Conservation (phyloP, 2,113 vertebrate genomes). For the Brachyhypopomus gauderio region DNA sequence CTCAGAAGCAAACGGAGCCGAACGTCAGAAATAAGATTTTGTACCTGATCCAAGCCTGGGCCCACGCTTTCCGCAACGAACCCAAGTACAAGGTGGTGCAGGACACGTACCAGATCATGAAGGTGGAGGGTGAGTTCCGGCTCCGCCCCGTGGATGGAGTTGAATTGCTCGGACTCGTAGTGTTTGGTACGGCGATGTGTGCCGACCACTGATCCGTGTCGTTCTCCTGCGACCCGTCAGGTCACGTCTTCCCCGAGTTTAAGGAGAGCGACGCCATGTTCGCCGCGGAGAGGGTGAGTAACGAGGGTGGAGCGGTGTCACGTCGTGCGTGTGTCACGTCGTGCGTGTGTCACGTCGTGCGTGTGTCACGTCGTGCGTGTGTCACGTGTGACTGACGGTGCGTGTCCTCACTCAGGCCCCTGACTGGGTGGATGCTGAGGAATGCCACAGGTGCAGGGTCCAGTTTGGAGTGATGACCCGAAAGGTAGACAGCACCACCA, state of each 20-base stretch:
- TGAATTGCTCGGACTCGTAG: background rate
- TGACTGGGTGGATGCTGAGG: constrained; percentile 98
- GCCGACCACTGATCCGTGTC: background rate
- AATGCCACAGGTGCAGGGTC: constrained; percentile 95
- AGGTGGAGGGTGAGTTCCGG: constrained; percentile 88
- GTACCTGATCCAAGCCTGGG: constrained; percentile 97
- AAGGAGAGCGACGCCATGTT: constrained; percentile 99
- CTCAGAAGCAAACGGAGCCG: constrained; percentile 88
- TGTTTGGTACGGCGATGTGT: too few species aligned
- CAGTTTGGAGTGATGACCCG: constrained; percentile 96
- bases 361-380: background rate
- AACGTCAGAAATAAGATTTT: constrained; percentile 95
- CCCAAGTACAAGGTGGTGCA: constrained; percentile 99
- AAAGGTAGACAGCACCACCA: constrained; percentile 77
- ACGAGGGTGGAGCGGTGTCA: background rate
- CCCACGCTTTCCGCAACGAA: constrained; percentile 96
- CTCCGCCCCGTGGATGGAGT: too few species aligned
- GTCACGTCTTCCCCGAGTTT: constrained; percentile 94
- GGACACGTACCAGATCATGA: constrained; percentile 99
- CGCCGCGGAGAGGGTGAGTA: constrained; percentile 90
- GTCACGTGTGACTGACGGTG: background rate
- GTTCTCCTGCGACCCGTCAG: constrained; percentile 63
- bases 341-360: background rate
- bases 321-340: too few species aligned
- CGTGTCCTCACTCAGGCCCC: constrained; percentile 80